Percentiles rank a stretch among this genome's conserved stretches.
These are phyloP conservation scores for Bathynomus jamesi DNA, from an alignment of 1,140 invertebrate genomes.

Conservation along the genomic window DNA sequence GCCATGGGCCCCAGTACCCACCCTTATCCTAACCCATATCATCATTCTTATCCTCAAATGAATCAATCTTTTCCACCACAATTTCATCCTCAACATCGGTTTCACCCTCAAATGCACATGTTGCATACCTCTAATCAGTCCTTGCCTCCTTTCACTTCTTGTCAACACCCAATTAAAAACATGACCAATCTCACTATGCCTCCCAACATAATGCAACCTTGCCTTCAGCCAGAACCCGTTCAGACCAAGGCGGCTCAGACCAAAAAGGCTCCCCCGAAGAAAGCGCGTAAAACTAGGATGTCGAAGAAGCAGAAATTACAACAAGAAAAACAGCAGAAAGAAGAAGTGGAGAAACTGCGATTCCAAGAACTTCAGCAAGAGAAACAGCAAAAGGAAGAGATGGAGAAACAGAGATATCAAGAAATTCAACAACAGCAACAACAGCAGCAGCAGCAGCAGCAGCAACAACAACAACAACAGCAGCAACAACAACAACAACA, in stretches of 20 bases:
- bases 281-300: background rate
- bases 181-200: background rate
- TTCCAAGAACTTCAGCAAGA: slow-evolving; percentile 44
- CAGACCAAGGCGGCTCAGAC: background rate
- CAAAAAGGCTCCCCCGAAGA: background rate
- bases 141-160: background rate
- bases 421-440: slow-evolving; percentile 26
- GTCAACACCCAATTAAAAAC: background rate
- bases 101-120: background rate
- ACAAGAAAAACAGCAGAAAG: background rate
- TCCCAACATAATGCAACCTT: background rate
- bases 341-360: slow-evolving; percentile 1
- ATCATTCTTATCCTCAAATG: background rate
- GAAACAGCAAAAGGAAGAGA: slow-evolving; percentile 6
- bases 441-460: slow-evolving; percentile 34
- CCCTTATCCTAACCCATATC: background rate
- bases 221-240: background rate
- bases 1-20: background rate
- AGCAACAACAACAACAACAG: slow-evolving; percentile 37
- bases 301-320: background rate
- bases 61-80: background rate
- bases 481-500: slow-evolving; percentile 7
- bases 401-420: slow-evolving; percentile 7
- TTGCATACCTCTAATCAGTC: background rate
- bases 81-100: background rate